A percentile compares a stretch with the other conserved stretches of the same genome.
Conservation (phyloP, 1,140 invertebrate genomes). For the Camponotus vicinus region DNA sequence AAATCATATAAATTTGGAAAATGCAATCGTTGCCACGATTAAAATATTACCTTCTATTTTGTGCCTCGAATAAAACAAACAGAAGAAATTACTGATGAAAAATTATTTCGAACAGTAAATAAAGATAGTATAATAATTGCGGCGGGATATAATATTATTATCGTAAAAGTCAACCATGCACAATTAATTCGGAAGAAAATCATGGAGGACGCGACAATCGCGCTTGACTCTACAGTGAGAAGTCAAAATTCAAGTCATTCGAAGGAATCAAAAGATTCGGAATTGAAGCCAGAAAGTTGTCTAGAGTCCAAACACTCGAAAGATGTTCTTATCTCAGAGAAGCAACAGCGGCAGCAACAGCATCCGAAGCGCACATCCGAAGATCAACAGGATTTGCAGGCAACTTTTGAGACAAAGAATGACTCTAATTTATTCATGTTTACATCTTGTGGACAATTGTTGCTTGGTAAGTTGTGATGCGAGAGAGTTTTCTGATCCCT, state of each 20-base stretch:
- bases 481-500: neutral
- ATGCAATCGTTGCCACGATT: neutral
- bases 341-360: constrained; percentile 67
- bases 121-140: neutral
- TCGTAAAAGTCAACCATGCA: constrained; percentile 14
- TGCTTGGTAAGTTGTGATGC: constrained; percentile 78
- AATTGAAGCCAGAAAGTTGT: constrained; percentile 80
- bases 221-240: constrained; percentile 82
- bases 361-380: constrained; percentile 28
- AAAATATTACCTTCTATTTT: neutral
- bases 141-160: neutral
- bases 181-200: neutral
- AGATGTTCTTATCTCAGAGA: constrained; percentile 81
- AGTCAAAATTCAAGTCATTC: constrained; percentile 83
- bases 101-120: neutral
- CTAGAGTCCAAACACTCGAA: constrained; percentile 82
- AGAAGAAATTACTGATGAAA: neutral
- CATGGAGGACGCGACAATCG: constrained; percentile 75
- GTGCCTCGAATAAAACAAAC: neutral
- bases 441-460: constrained; percentile 82
- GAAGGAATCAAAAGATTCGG: constrained; percentile 79
- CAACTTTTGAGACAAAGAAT: constrained; percentile 71
- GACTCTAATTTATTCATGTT: constrained; percentile 83
- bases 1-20: constrained; percentile 19
- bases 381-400: constrained; percentile 47